Evolutionary conservation across 53 echinoderm and acorn worm species (phyloP).

Genomic region (Holothuria leucospilota): DNA sequence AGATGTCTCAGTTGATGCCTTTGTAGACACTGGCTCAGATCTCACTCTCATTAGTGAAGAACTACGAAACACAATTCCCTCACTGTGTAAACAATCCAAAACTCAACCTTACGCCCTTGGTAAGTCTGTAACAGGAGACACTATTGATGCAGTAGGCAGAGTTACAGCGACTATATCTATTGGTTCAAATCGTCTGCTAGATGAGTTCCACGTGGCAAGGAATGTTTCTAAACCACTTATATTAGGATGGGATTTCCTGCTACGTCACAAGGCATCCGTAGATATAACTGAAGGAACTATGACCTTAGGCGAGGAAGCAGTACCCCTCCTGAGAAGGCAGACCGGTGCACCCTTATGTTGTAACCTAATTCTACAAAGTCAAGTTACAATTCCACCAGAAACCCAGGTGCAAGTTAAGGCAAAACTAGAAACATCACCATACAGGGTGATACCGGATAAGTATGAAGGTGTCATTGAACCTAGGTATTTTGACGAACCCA

Average conservation of each 20-base stretch:
- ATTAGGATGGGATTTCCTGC: constrained; percentile 46
- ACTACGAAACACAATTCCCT: too few relatives aligned
- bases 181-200: neutral
- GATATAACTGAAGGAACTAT: neutral
- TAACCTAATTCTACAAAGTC: neutral
- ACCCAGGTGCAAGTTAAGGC: neutral
- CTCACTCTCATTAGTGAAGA: too few relatives aligned
- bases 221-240: neutral
- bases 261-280: neutral
- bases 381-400: constrained; percentile 5
- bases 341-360: neutral
- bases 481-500: neutral
- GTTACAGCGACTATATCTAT: neutral
- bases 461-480: constrained; percentile 15
- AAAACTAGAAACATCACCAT: constrained; percentile 11
- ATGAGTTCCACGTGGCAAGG: constrained; percentile 13
- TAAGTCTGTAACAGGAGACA: too few relatives aligned
- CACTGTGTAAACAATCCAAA: too few relatives aligned
- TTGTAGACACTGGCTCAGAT: constrained; percentile 17
- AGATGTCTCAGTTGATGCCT: neutral
- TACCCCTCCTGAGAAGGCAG: neutral
- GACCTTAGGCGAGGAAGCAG: neutral
- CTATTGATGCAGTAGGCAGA: constrained; percentile 22
- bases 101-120: neutral
- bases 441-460: neutral